Evolutionary conservation across 2,797 vertebrate species (phyloP).

Genomic region (Gallirallus australis): DNA sequence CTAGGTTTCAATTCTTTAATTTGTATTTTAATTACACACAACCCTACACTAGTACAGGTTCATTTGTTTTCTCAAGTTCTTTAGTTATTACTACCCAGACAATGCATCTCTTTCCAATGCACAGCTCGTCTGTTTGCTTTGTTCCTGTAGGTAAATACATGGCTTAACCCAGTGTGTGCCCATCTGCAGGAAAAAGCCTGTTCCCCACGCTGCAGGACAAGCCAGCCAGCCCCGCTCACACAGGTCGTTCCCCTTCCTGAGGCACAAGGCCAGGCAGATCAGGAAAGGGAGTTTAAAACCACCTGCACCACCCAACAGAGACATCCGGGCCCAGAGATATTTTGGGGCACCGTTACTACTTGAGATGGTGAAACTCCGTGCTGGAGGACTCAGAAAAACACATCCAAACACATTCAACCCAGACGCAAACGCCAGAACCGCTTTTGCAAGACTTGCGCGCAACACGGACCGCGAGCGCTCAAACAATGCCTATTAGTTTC

Average conservation of each 20-base stretch:
- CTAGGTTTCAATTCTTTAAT: fast-evolving
- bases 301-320: too few species aligned
- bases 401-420: too few species aligned
- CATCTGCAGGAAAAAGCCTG: fast-evolving
- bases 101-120: not conserved
- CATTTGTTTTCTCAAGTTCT: not conserved
- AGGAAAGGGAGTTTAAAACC: fast-evolving
- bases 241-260: fast-evolving
- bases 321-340: too few species aligned
- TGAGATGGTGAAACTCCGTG: fast-evolving
- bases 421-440: fast-evolving
- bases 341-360: fast-evolving
- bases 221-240: fast-evolving
- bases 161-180: fast-evolving
- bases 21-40: not conserved
- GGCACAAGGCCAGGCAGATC: not conserved
- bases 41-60: fast-evolving
- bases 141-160: fast-evolving
- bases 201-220: fast-evolving
- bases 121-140: fast-evolving
- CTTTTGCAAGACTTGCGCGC: fast-evolving
- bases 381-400: not conserved
- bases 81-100: not conserved
- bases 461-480: fast-evolving
- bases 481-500: fast-evolving